Evolutionary conservation across 2,888 invertebrate genomes (phyloP), one percentile per base, ranked within the genome.

Genomic region (Eupithecia pulchellata): DNA sequence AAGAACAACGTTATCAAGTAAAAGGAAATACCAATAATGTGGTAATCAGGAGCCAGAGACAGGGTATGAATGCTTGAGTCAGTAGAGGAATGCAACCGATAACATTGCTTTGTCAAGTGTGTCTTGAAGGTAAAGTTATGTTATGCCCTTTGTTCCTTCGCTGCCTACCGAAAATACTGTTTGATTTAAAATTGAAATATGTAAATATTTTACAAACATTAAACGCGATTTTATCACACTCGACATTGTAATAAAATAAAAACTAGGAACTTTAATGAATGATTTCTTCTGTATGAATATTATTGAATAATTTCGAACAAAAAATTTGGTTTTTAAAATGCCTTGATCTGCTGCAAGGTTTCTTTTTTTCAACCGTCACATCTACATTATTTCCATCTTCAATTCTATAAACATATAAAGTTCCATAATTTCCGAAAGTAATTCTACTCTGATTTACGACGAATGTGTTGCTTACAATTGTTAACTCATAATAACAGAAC

Each of bases 21-120:
- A 86, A 84, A 86, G 87, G 86, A 84, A 89, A 86, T 89, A 83
- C 85, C 84, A 80, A 76, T 79, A 62, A 58, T 39, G 69, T 74
- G 69, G 69, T 82, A 83, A 85, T 85, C 70, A 73, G 79, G 74
- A 77, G 77, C 79, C n/a, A 13, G 52, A 52, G 27, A 11, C 73
- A 77, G 76, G 79, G 75, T 80, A 79, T 70, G 57, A 57, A 57
- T 32, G 78, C 82, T 81, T 84, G 82, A 83, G 76, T 84, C 84
- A 83, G 74, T 77, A 66, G 76, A 70, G 83, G 84, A 85, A 86
- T 83, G 83, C 78, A 69, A 81, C 77, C 75, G 84, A 86, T 85
- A 86, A 83, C 79, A 77, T 68, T 66, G 73, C 69, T 52, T 70
- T 70, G 66, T 71, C 68, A 73, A 74, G 65, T 70, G 65, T 69